phyloP scores from a whole-genome alignment of 2,113 vertebrate genomes.

The Misgurnus mizolepis region DNA sequence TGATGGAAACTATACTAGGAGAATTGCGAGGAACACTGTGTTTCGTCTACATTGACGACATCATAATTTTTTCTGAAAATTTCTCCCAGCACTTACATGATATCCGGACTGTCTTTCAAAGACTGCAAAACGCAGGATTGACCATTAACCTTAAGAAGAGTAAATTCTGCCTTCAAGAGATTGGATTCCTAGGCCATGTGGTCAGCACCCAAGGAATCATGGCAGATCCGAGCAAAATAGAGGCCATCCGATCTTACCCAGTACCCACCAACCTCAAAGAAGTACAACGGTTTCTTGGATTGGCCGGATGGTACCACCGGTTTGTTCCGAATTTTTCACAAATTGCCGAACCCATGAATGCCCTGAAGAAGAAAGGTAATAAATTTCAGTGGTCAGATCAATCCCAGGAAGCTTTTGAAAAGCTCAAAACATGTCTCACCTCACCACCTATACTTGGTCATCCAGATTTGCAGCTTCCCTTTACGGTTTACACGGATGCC shows the following conservation, averaged over 20 bases:
- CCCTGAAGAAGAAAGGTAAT: no score
- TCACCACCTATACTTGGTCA: no score
- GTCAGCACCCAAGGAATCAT: not conserved
- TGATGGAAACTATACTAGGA: not conserved
- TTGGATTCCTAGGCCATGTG: not conserved
- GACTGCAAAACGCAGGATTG: not conserved
- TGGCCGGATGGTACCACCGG: no score
- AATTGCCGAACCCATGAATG: no score
- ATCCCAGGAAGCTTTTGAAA: no score
- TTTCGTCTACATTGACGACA: not conserved
- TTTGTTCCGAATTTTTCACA: no score
- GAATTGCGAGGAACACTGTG: not conserved
- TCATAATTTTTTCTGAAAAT: not conserved
- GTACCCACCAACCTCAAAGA: not conserved
- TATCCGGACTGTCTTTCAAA: not conserved
- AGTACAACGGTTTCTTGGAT: not conserved
- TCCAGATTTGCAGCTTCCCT: no score
- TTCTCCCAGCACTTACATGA: not conserved
- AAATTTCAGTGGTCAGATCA: no score
- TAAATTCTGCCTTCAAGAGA: not conserved
- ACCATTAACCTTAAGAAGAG: not conserved
- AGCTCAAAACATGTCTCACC: no score
- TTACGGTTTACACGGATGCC: no score
- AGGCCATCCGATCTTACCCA: not conserved
- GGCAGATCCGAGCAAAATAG: not conserved